A percentile compares a stretch with the other conserved stretches of the same genome.
phyloP scores from a whole-genome alignment of 2,797 vertebrate species.

The Serranus cabrilla region DNA sequence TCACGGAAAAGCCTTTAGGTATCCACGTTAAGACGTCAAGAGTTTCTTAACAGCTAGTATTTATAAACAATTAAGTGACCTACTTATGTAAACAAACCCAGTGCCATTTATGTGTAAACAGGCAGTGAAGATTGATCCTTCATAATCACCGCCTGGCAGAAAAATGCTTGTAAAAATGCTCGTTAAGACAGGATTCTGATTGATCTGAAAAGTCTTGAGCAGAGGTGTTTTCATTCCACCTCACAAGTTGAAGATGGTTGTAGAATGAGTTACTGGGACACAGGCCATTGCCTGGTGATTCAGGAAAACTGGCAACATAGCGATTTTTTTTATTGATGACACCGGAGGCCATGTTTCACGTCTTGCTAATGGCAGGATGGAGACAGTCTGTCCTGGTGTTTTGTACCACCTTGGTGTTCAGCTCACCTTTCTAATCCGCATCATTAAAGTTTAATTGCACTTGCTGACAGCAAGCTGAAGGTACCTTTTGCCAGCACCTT shows the following conservation, averaged over 20 bases:
- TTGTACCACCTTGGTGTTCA: not conserved
- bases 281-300: not conserved
- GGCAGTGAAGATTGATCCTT: slow-evolving; percentile 46
- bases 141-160: slow-evolving; percentile 56
- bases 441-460: slow-evolving; percentile 13
- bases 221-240: slow-evolving; percentile 41
- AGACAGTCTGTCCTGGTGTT: slow-evolving; percentile 16
- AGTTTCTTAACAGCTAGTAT: slow-evolving; percentile 54
- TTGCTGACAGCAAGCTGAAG: slow-evolving; percentile 20
- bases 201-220: slow-evolving; percentile 35
- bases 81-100: slow-evolving; percentile 70
- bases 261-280: not conserved
- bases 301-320: slow-evolving; percentile 18
- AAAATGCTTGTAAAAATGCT: slow-evolving; percentile 48
- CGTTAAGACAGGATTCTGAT: slow-evolving; percentile 54
- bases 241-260: slow-evolving; percentile 34
- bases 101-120: slow-evolving; percentile 60
- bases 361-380: slow-evolving; percentile 22
- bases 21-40: slow-evolving; percentile 63
- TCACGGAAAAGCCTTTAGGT: slow-evolving; percentile 69
- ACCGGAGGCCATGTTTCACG: slow-evolving; percentile 8
- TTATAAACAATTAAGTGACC: slow-evolving; percentile 74
- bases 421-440: slow-evolving; percentile 14
- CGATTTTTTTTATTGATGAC: slow-evolving; percentile 12
- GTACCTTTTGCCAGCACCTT: not conserved